A percentile compares a stretch with the other conserved stretches of the same genome.
These are phyloP conservation scores for Gallinago paraguaiae DNA, from an alignment of 2,113 vertebrate species.

Conservation along the genomic window DNA sequence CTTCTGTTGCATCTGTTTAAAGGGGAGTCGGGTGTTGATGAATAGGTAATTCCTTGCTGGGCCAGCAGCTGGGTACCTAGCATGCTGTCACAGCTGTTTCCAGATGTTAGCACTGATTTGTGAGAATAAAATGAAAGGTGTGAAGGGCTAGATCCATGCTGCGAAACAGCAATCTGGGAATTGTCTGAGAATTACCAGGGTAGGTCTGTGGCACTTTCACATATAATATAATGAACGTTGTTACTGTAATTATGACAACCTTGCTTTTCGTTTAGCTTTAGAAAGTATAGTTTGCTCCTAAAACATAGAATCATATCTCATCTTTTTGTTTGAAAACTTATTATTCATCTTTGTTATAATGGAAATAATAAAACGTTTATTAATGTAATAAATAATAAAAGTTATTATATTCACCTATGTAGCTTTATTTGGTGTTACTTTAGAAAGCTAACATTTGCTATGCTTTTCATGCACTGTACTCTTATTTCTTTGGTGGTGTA, in stretches of 20 bases:
- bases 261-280: neutral
- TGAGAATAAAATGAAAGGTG: neutral
- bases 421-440: neutral
- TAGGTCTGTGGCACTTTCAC: neutral
- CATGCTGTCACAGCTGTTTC: neutral
- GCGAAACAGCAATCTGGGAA: neutral
- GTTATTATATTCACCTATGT: neutral
- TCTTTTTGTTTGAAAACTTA: neutral
- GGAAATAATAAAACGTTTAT: too few relatives aligned
- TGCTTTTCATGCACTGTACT: neutral
- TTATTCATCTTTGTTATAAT: too few relatives aligned
- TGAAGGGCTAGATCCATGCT: neutral
- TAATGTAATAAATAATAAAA: neutral
- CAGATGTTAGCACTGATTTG: neutral
- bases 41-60: neutral
- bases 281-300: neutral
- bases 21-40: neutral
- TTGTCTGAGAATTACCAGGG: neutral
- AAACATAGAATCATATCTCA: neutral
- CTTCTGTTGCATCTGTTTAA: neutral
- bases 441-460: neutral
- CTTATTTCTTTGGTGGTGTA: neutral
- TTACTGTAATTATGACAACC: neutral
- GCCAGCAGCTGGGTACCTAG: neutral
- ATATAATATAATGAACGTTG: neutral